Evolutionary conservation across 23 tunicate genomes (phyloP).

Genomic region (Halocynthia roretzi): DNA sequence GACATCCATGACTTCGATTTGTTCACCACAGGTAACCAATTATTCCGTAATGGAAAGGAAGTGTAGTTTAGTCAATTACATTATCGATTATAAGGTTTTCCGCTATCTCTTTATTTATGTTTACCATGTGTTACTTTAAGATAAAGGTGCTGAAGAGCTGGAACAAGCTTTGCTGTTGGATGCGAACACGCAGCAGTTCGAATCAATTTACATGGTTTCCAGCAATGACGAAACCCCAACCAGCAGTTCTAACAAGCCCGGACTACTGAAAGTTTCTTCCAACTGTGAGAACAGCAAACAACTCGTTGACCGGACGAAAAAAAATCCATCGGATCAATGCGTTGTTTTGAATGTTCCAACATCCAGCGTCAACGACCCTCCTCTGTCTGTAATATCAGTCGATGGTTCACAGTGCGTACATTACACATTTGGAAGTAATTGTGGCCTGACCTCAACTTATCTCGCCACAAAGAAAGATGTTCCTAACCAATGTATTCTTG

Average conservation of each 20-base stretch:
- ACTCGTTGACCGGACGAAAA: not conserved
- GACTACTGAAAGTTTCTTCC: too few species aligned
- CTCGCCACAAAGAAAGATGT: too few species aligned
- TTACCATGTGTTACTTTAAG: not conserved
- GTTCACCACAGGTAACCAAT: slow-evolving; percentile 13
- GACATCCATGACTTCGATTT: slow-evolving; percentile 20
- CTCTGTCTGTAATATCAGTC: slow-evolving; percentile 1
- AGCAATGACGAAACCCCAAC: too few species aligned
- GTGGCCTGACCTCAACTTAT: too few species aligned
- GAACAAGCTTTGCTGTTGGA: slow-evolving; percentile 24
- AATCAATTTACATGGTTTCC: too few species aligned
- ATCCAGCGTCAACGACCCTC: slow-evolving; percentile 7
- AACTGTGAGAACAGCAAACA: too few species aligned
- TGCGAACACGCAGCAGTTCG: not conserved
- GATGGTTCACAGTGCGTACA: slow-evolving; percentile 10
- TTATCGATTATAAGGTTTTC: not conserved
- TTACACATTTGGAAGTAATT: slow-evolving; percentile 19
- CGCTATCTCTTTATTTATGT: not conserved
- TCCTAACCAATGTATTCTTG: too few species aligned
- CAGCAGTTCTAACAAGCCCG: too few species aligned
- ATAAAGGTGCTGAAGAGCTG: slow-evolving; percentile 22
- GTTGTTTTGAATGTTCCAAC: slow-evolving; percentile 6
- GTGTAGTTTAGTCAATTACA: not conserved
- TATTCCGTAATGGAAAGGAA: not conserved
- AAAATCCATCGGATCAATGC: not conserved